A percentile compares a stretch with the other conserved stretches of the same genome.
Conservation (phyloP, 2,113 vertebrate species). For the Aphyosemion australe region DNA sequence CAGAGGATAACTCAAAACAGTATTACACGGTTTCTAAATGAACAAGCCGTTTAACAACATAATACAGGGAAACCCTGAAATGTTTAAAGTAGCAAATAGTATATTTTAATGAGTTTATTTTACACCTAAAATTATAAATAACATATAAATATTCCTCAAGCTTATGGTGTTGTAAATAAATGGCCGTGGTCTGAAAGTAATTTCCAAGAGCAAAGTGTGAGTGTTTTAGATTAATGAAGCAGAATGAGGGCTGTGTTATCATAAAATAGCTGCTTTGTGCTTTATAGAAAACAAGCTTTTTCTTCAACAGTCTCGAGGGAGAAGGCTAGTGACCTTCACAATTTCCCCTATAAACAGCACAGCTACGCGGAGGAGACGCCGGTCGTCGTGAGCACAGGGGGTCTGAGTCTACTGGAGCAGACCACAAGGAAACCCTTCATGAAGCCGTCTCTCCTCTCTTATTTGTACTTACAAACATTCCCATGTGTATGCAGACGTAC, state of each 20-base stretch:
- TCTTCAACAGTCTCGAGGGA: conserved; percentile 68
- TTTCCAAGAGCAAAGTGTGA: conserved; percentile 52
- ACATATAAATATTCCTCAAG: conserved; percentile 58
- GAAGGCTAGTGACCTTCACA: conserved; percentile 64
- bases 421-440: conserved; percentile 75
- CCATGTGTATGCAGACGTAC: conserved; percentile 12
- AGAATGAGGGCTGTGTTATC: conserved; percentile 78
- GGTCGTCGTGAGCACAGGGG: conserved; percentile 56
- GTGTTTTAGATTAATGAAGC: conserved; percentile 63
- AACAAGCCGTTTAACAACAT: no score
- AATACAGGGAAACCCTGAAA: no score
- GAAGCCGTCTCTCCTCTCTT: conserved; percentile 33
- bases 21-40: no score
- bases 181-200: conserved; percentile 69
- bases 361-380: conserved; percentile 51
- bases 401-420: conserved; percentile 57
- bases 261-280: conserved; percentile 78
- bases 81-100: no score
- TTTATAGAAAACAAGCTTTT: conserved; percentile 74
- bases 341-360: conserved; percentile 44
- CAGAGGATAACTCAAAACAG: no score
- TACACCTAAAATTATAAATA: conserved; percentile 62
- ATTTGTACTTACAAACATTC: conserved; percentile 57
- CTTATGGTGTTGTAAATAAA: conserved; percentile 73
- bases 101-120: conserved; percentile 28